A percentile compares a stretch with the other conserved stretches of the same genome.
Evolutionary conservation across 2,888 invertebrate species (phyloP).

Genomic region (Harpalus rubripes): DNA sequence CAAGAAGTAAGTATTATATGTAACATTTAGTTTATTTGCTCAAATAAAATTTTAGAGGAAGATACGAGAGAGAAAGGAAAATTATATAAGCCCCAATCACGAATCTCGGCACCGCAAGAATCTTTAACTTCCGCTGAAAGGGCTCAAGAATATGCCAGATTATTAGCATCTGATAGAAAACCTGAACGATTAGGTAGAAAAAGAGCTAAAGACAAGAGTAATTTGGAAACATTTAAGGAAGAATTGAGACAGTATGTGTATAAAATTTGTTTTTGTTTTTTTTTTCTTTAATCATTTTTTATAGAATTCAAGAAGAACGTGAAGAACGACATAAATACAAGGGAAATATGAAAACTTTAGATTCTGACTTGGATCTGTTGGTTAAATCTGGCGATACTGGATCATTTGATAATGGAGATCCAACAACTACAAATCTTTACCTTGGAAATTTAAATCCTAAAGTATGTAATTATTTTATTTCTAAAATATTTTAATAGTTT

Average conservation of each 20-base stretch:
- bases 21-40: too few relatives aligned
- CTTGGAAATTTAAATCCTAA: constrained; percentile 98
- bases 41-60: constrained; percentile 82
- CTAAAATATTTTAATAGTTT: constrained; percentile 18
- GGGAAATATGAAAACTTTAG: constrained; percentile 82
- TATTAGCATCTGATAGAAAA: constrained; percentile 83
- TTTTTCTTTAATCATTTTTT: background rate
- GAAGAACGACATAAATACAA: constrained; percentile 97
- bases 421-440: constrained; percentile 98
- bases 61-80: constrained; percentile 93
- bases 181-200: constrained; percentile 84
- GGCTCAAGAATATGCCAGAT: constrained; percentile 84
- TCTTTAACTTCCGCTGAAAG: constrained; percentile 82
- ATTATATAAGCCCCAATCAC: constrained; percentile 94
- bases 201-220: constrained; percentile 92
- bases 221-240: constrained; percentile 98
- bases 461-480: constrained; percentile 78
- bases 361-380: constrained; percentile 76
- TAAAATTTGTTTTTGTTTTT: background rate
- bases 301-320: constrained; percentile 97
- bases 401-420: constrained; percentile 96
- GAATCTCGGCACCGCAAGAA: constrained; percentile 80
- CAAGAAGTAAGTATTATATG: constrained; percentile 84
- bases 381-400: constrained; percentile 81
- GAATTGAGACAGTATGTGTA: constrained; percentile 93